Percentiles rank a stretch among this genome's conserved stretches.
phyloP scores from a whole-genome alignment of 2,888 invertebrate genomes.

The Clistopyga incitator region DNA sequence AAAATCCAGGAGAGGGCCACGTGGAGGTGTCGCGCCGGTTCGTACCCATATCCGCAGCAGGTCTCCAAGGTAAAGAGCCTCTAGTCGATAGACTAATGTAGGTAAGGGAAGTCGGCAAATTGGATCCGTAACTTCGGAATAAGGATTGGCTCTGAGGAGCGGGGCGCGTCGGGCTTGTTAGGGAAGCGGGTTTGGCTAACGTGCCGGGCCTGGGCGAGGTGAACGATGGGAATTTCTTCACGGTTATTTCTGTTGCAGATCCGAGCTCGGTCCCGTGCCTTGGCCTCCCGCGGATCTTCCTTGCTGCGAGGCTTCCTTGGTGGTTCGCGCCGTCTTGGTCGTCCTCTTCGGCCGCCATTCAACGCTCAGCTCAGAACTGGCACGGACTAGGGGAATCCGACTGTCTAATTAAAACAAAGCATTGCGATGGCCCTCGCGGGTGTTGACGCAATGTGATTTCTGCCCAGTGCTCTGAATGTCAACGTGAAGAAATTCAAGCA shows the following conservation, averaged over 20 bases:
- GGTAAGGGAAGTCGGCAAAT: constrained; percentile 90
- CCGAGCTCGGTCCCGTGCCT: too few relatives aligned
- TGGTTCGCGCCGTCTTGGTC: too few relatives aligned
- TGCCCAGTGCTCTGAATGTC: constrained; percentile 89
- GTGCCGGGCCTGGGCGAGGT: too few relatives aligned
- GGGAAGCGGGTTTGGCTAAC: constrained; percentile 77
- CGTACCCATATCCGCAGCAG: constrained; percentile 91
- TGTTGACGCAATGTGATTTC: constrained; percentile 87
- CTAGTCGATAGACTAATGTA: constrained; percentile 88
- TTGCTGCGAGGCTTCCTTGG: too few relatives aligned
- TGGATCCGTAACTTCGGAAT: constrained; percentile 88
- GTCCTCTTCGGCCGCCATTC: too few relatives aligned
- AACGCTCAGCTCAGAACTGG: constrained; percentile 85
- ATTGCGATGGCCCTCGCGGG: constrained; percentile 88
- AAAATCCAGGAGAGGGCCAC: constrained; percentile 87
- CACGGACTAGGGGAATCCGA: constrained; percentile 86
- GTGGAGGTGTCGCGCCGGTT: constrained; percentile 84
- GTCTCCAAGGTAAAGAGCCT: constrained; percentile 90
- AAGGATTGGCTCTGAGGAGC: constrained; percentile 91
- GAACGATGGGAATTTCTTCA: too few relatives aligned
- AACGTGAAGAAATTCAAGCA: constrained; percentile 88
- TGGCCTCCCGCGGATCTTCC: too few relatives aligned
- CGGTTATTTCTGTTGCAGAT: too few relatives aligned
- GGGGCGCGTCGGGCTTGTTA: constrained; percentile 87
- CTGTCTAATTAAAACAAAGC: constrained; percentile 84